Percentiles rank a stretch among this genome's conserved stretches.
These are phyloP conservation scores for Lithobates sylvaticus DNA, from an alignment of 2,797 vertebrate species.

Conservation along the genomic window DNA sequence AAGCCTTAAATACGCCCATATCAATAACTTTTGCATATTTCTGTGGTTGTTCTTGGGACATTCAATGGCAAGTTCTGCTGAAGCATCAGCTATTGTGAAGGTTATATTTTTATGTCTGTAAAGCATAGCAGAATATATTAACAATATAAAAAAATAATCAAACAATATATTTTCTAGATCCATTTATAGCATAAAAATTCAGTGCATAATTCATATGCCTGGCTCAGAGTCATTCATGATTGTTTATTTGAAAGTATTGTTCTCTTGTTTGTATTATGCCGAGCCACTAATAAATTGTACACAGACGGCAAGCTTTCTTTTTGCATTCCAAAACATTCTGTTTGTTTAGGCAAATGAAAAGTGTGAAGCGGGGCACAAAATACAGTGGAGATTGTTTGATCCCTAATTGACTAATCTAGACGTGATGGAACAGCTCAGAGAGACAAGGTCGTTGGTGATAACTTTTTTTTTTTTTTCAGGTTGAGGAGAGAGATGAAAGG, in stretches of 20 bases:
- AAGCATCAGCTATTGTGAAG: background rate
- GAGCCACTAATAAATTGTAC: constrained; percentile 44
- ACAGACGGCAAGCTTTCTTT: constrained; percentile 15
- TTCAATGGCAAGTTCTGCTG: background rate
- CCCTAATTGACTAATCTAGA: constrained; percentile 55
- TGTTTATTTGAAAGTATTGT: constrained; percentile 16
- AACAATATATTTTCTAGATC: background rate
- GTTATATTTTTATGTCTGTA: background rate
- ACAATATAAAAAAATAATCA: background rate
- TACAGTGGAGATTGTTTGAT: constrained; percentile 54
- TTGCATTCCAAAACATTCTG: constrained; percentile 42
- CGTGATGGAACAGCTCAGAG: constrained; percentile 57
- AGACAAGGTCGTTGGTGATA: constrained; percentile 51
- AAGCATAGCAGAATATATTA: background rate
- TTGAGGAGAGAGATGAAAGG: constrained; percentile 49
- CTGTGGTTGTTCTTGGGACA: background rate
- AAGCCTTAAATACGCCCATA: too few species aligned
- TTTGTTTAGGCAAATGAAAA: constrained; percentile 53
- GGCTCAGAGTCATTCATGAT: constrained; percentile 4
- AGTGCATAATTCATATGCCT: background rate
- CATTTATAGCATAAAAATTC: background rate
- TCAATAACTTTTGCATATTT: background rate
- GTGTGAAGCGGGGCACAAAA: constrained; percentile 14
- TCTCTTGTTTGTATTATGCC: constrained; percentile 5
- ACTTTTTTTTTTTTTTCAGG: constrained; percentile 39